Base-by-base conservation (phyloP, 2,888 invertebrate species). In the Leptopterna dolabrata region DNA sequence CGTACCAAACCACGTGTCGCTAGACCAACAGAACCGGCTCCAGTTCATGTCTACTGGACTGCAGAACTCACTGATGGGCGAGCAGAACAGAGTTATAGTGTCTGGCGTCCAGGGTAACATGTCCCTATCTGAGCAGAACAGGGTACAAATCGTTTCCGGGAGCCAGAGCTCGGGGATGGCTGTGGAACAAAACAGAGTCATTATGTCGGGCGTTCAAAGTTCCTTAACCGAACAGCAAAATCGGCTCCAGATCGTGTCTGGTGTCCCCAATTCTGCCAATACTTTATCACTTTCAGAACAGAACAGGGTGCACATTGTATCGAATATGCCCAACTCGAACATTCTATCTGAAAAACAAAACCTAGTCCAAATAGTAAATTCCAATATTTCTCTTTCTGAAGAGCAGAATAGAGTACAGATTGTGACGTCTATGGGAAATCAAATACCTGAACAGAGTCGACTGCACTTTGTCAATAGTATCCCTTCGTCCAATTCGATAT, bases 401-500 rank as follows among this genome's bases (percentile, higher is more conserved):
- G 90, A 90, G 76, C 90, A 90, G 63, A 90, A 89, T 87, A 88
- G 89, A 55, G 87, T 90, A 30, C 90, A 89, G 81, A 89, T 90
- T 27, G 89, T 89, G 45, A 89, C 88, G 73, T 88, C 88, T 24
- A 73, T 86, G 51, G 86, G 87, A 19, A 90, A 89, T 82, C 88
- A 90, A 63, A 24, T 85, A n/a, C 85, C 85, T 16, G 85, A 85
- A 13, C 89, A 89, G 70, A 89, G 88, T 73, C 87, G 90, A 70
- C 88, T 90, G 81, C 90, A 90, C 86, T 87, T 90, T 78, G 89
- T 90, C 29, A 89, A 89, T 43, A 90, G 90, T 84, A 71, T 85
- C 43, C 90, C 90, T 85, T 89, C 80, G 63, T 84, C 86, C 14
- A 87, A 82, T 81, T 73, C 85, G 16, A 71, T 85, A 47, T 81